Conservation (phyloP, 2,797 vertebrate genomes). For the Smutsia gigantea region DNA sequence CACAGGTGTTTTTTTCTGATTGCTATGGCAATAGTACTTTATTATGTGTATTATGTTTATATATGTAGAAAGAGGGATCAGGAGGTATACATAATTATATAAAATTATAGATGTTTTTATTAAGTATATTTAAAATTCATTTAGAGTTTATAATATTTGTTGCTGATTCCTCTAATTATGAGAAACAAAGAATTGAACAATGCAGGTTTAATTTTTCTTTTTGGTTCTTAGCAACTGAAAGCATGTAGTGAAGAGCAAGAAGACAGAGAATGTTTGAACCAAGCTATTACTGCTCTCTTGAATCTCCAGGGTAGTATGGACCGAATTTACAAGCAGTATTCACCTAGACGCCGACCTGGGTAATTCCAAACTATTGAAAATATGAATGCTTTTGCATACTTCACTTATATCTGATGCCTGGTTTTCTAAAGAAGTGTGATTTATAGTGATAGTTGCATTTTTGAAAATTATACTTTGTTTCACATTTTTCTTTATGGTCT, state of each 20-base stretch:
- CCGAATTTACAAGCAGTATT: conserved; percentile 95
- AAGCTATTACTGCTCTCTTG: conserved; percentile 97
- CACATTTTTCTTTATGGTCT: not conserved
- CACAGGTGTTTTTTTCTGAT: not conserved
- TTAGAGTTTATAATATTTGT: conserved; percentile 45
- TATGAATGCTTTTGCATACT: conserved; percentile 20
- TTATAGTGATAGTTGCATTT: not conserved
- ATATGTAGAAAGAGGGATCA: conserved; percentile 1
- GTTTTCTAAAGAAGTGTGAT: conserved; percentile 48
- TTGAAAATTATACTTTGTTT: conserved; percentile 49
- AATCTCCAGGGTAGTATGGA: conserved; percentile 98
- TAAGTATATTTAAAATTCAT: conserved; percentile 35
- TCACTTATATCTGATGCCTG: not conserved
- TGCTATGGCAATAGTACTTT: not conserved
- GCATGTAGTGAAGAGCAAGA: conserved; percentile 96
- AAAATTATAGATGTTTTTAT: conserved; percentile 48
- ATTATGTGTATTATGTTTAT: conserved; percentile 10
- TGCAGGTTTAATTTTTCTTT: conserved; percentile 52
- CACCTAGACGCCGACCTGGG: conserved; percentile 95
- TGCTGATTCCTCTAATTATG: conserved; percentile 16
- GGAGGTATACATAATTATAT: not conserved
- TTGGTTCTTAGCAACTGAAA: conserved; percentile 93
- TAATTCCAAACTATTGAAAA: conserved; percentile 81
- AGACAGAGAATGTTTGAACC: conserved; percentile 96
- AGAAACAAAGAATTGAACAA: conserved; percentile 40